Evolutionary conservation across 2,113 vertebrate species (phyloP).

Genomic region (Aix galericulata): DNA sequence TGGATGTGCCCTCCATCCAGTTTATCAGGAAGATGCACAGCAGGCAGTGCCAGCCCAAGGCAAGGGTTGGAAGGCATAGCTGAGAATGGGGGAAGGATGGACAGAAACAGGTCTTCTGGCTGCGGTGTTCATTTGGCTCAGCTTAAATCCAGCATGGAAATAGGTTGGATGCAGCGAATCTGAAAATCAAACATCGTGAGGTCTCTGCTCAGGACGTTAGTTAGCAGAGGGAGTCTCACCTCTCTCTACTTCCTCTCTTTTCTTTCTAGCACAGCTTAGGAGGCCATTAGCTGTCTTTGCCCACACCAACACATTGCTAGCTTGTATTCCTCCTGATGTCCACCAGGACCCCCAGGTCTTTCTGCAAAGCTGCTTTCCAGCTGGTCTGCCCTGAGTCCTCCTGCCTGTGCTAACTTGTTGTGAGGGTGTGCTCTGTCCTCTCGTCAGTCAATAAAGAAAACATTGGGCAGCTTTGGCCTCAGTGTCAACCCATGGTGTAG

Average conservation of each 20-base stretch:
- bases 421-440: background rate
- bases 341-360: background rate
- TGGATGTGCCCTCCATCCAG: background rate
- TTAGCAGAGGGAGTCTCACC: background rate
- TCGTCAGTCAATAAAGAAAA: background rate
- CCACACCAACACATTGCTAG: rapidly evolving
- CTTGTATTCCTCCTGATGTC: background rate
- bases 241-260: background rate
- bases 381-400: background rate
- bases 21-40: background rate
- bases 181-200: background rate
- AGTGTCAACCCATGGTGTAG: too few species aligned
- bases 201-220: background rate
- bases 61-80: rapidly evolving
- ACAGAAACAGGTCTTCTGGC: background rate
- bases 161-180: background rate
- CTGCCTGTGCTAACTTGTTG: background rate
- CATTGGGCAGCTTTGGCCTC: background rate
- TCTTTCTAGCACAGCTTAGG: background rate
- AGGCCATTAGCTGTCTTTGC: background rate
- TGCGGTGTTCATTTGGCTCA: background rate
- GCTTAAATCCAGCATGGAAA: rapidly evolving
- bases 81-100: background rate
- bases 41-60: background rate
- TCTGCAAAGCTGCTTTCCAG: background rate